Percentiles rank a stretch among this genome's conserved stretches.
These are phyloP conservation scores for Diachrysia chrysitis DNA, from an alignment of 2,888 invertebrate species.

Conservation along the genomic window DNA sequence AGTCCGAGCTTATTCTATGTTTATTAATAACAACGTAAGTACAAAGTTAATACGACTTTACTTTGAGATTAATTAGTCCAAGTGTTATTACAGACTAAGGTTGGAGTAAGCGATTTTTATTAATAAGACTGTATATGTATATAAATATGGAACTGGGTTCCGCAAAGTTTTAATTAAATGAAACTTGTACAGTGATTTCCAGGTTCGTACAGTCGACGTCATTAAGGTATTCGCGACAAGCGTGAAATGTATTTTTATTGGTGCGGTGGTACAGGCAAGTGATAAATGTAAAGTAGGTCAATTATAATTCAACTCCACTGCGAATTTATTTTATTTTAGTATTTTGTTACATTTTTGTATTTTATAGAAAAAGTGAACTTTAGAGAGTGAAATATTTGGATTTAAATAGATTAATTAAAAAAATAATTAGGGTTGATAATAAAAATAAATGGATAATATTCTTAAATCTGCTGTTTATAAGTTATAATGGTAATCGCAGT, in stretches of 20 bases:
- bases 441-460: neutral
- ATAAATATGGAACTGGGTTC: slow-evolving; percentile 46
- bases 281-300: slow-evolving; percentile 44
- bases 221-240: slow-evolving; percentile 42
- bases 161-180: slow-evolving; percentile 65
- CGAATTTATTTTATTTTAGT: slow-evolving; percentile 22
- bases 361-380: neutral
- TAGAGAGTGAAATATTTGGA: neutral
- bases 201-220: slow-evolving; percentile 36
- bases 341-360: slow-evolving; percentile 9
- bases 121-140: too few relatives aligned
- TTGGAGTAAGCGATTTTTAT: too few relatives aligned
- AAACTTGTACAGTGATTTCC: slow-evolving; percentile 54
- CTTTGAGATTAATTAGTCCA: too few relatives aligned
- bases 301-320: slow-evolving; percentile 26
- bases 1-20: too few relatives aligned
- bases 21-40: too few relatives aligned
- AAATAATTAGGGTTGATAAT: neutral
- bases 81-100: too few relatives aligned
- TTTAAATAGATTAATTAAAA: neutral
- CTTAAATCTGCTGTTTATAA: too few relatives aligned
- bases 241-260: slow-evolving; percentile 13
- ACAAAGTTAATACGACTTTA: too few relatives aligned
- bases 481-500: too few relatives aligned
- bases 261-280: slow-evolving; percentile 18